These are phyloP conservation scores for Mellivora capensis DNA, from an alignment of 2,113 vertebrate genomes.

Conservation along the genomic window DNA sequence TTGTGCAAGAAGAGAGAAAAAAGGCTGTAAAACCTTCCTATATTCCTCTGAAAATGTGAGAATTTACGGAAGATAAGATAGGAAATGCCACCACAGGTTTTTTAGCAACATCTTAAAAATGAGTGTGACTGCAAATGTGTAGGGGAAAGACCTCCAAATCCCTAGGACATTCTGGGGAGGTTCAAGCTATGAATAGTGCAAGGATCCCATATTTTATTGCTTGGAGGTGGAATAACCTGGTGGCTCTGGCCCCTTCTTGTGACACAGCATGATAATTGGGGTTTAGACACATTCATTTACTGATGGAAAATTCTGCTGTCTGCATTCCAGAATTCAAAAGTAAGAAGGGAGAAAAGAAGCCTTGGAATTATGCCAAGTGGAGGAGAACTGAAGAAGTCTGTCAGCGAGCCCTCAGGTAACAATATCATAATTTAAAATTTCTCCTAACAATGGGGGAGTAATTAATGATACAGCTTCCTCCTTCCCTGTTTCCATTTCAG, in stretches of 20 bases:
- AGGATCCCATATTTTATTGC: not conserved
- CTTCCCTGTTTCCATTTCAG: constrained; percentile 58
- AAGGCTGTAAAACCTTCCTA: accelerated
- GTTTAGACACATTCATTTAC: constrained; percentile 80
- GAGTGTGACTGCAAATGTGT: not conserved
- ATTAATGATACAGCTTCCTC: constrained; percentile 76
- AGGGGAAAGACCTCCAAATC: accelerated
- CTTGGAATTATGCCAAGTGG: constrained; percentile 79
- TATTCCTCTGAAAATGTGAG: not conserved
- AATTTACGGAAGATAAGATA: not conserved
- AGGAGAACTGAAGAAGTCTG: constrained; percentile 79
- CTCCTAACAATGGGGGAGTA: constrained; percentile 79
- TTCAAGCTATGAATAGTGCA: accelerated
- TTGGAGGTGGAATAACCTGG: constrained; percentile 59
- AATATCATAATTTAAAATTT: constrained; percentile 83
- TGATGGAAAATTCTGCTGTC: constrained; percentile 79
- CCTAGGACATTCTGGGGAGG: not conserved
- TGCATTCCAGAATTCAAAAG: constrained; percentile 82
- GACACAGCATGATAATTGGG: constrained; percentile 70
- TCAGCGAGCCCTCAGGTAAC: constrained; percentile 84
- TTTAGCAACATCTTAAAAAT: not conserved
- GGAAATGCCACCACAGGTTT: not conserved
- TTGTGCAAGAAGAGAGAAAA: not conserved
- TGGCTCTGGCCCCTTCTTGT: constrained; percentile 41
- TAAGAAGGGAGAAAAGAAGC: constrained; percentile 62